phyloP scores from a whole-genome alignment of 2,113 vertebrate genomes.

The Onychostoma macrolepis region DNA sequence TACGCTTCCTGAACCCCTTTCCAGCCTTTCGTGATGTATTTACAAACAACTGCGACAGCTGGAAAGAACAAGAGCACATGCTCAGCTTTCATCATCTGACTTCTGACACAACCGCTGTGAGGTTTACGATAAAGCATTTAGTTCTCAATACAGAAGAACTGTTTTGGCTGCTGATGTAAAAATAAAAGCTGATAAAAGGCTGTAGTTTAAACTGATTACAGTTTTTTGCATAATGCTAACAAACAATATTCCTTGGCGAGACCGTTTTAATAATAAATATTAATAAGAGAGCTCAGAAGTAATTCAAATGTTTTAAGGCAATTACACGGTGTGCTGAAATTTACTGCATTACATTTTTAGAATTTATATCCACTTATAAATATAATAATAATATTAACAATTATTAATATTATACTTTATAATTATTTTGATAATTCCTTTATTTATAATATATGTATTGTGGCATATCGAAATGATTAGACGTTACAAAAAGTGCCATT shows the following conservation, averaged over 20 bases:
- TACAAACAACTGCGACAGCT: slow-evolving; percentile 89
- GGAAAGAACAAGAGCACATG: slow-evolving; percentile 58
- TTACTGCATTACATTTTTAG: background rate
- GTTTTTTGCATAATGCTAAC: background rate
- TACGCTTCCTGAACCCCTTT: slow-evolving; percentile 87
- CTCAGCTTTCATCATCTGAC: background rate
- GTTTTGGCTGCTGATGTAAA: background rate
- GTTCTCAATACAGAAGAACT: background rate
- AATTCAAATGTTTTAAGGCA: background rate
- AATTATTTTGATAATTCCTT: no score
- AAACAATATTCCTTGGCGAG: background rate
- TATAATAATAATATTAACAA: background rate
- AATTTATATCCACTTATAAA: background rate
- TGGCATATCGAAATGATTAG: no score
- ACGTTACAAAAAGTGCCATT: no score
- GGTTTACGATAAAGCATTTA: background rate
- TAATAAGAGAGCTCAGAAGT: background rate
- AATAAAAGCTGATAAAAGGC: background rate
- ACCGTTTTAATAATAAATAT: background rate
- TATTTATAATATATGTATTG: no score
- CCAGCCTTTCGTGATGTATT: slow-evolving; percentile 95
- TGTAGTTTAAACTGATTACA: background rate
- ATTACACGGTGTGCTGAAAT: background rate
- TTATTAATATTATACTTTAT: no score
- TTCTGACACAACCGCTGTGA: no score